A percentile compares a stretch with the other conserved stretches of the same genome.
Conservation (phyloP, 2,888 invertebrate species). For the Fissipunctia ypsillon region DNA sequence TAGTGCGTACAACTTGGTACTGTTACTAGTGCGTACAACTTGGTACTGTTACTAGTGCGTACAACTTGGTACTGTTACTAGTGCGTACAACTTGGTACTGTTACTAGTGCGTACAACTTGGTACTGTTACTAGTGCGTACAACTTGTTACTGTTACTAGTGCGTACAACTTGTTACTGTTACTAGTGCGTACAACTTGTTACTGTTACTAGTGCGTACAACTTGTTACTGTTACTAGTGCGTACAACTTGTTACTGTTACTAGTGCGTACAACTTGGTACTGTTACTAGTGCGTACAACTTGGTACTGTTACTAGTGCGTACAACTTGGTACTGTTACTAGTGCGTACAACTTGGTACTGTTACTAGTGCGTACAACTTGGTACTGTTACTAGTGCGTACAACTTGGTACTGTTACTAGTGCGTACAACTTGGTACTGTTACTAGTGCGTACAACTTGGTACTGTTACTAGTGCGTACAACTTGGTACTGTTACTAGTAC, state of each 20-base stretch:
- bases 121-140: too few relatives aligned
- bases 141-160: too few relatives aligned
- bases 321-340: neutral
- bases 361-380: neutral
- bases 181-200: neutral
- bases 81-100: neutral
- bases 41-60: neutral
- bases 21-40: neutral
- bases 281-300: neutral
- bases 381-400: neutral
- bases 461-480: neutral
- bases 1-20: neutral
- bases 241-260: neutral
- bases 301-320: neutral
- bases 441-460: neutral
- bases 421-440: neutral
- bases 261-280: neutral
- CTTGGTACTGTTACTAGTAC: neutral
- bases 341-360: neutral
- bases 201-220: neutral
- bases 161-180: neutral
- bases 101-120: neutral
- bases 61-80: neutral
- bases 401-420: neutral
- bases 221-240: neutral